A percentile compares a stretch with the other conserved stretches of the same genome.
These are phyloP conservation scores for Zaprionus obscuricornis DNA, from an alignment of 2,888 invertebrate genomes.

Conservation along the genomic window DNA sequence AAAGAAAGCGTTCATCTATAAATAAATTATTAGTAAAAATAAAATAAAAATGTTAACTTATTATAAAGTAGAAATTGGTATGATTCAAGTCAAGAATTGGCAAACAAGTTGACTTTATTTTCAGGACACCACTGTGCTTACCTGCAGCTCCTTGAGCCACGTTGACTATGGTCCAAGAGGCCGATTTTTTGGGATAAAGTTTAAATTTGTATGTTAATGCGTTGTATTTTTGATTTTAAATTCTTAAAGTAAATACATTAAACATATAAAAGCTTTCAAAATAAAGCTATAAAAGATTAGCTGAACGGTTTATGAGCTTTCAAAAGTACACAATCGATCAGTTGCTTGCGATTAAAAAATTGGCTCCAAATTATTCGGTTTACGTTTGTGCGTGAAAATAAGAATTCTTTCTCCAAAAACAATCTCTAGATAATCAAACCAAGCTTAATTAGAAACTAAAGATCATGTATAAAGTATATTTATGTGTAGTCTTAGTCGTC, in stretches of 20 bases:
- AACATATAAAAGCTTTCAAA: neutral
- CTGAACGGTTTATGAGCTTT: conserved; percentile 4
- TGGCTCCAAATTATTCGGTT: neutral
- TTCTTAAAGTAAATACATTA: conserved; percentile 2
- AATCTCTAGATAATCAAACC: too few species aligned
- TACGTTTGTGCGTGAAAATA: neutral
- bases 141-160: too few species aligned
- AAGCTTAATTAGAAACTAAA: too few species aligned
- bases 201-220: neutral
- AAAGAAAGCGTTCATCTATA: conserved; percentile 56
- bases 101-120: neutral
- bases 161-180: too few species aligned
- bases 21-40: conserved; percentile 63
- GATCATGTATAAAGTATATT: neutral
- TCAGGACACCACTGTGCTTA: too few species aligned
- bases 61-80: neutral
- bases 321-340: neutral
- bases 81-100: neutral
- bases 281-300: neutral
- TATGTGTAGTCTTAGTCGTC: neutral
- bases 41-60: neutral
- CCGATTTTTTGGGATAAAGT: conserved; percentile 7
- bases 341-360: neutral
- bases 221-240: neutral
- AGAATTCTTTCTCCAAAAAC: too few species aligned